Conservation (phyloP, 1,140 invertebrate genomes). For the Bathynomus jamesi region DNA sequence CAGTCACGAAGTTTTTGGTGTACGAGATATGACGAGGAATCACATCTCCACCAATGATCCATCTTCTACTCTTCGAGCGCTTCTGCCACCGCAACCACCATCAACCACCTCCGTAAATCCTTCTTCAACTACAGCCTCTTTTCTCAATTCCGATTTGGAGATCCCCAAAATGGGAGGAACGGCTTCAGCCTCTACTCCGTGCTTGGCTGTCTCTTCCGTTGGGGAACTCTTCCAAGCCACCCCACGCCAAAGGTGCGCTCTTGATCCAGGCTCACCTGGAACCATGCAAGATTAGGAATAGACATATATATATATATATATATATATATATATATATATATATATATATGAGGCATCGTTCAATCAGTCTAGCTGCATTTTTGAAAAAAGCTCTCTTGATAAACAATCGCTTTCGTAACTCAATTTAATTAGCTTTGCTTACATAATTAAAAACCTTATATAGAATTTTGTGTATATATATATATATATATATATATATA, state of each 20-base stretch:
- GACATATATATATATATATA: neutral
- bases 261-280: neutral
- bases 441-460: too few relatives aligned
- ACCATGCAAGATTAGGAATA: neutral
- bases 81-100: constrained; percentile 1
- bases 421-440: too few relatives aligned
- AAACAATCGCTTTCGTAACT: too few relatives aligned
- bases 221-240: neutral
- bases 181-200: neutral
- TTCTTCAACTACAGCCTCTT: neutral
- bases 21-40: constrained; percentile 49
- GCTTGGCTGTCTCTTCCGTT: neutral
- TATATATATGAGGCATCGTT: too few relatives aligned
- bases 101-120: neutral
- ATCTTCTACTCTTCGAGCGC: neutral
- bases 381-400: too few relatives aligned
- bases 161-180: neutral
- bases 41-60: constrained; percentile 47
- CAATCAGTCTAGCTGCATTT: too few relatives aligned
- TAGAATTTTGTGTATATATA: too few relatives aligned
- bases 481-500: too few relatives aligned
- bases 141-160: neutral
- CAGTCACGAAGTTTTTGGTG: constrained; percentile 45
- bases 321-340: constrained; percentile 3
- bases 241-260: neutral